These are phyloP conservation scores for Danio choprae DNA, from an alignment of 2,797 vertebrate genomes.

Conservation along the genomic window DNA sequence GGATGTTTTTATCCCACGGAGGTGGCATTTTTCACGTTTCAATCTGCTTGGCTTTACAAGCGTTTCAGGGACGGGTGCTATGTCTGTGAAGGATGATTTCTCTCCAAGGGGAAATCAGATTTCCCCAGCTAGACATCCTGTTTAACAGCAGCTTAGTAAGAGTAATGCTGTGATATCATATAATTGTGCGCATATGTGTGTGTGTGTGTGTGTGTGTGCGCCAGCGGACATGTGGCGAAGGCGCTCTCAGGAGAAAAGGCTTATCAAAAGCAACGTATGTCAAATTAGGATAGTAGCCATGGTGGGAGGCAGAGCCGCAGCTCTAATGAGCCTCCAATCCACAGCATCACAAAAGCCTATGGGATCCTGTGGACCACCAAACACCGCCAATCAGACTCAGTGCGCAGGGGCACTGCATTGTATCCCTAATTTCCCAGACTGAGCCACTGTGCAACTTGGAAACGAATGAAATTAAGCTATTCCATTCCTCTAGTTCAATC, in stretches of 20 bases:
- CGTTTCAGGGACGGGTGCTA: conserved; percentile 66
- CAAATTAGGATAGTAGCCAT: conserved; percentile 60
- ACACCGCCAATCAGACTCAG: conserved; percentile 54
- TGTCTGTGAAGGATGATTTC: conserved; percentile 70
- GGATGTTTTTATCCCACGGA: conserved; percentile 57
- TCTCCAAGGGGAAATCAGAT: conserved; percentile 70
- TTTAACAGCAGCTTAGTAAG: conserved; percentile 69
- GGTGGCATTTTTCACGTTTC: conserved; percentile 76
- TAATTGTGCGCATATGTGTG: conserved; percentile 40
- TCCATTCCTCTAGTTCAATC: conserved; percentile 39
- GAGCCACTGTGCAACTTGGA: neutral
- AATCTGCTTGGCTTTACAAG: conserved; percentile 72
- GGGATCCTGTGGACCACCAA: conserved; percentile 36
- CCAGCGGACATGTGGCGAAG: conserved; percentile 46
- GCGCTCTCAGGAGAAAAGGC: conserved; percentile 57
- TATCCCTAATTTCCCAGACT: conserved; percentile 31
- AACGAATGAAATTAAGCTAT: conserved; percentile 25
- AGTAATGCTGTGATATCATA: conserved; percentile 64
- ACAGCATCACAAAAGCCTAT: conserved; percentile 49
- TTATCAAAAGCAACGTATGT: conserved; percentile 65
- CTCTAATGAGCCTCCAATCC: conserved; percentile 59
- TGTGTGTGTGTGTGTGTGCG: conserved; percentile 23
- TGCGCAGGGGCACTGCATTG: conserved; percentile 28
- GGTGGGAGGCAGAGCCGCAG: conserved; percentile 55
- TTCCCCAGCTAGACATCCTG: conserved; percentile 66